Evolutionary conservation across 2,113 vertebrate species (phyloP).

Genomic region (Rhea pennata): DNA sequence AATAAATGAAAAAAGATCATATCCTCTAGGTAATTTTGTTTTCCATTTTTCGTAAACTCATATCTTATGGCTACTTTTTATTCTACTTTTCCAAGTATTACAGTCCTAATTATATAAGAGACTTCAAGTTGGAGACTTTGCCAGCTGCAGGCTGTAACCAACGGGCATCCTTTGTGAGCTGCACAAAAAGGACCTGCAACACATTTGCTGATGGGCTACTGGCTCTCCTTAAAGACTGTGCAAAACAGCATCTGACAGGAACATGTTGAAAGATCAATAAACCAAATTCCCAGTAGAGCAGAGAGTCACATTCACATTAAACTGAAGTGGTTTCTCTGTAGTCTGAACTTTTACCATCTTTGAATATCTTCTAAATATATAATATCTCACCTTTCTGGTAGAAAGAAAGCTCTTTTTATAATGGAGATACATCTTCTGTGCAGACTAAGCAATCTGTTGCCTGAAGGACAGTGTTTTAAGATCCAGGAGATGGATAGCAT

Average conservation of each 20-base stretch:
- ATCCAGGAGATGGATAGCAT: neutral
- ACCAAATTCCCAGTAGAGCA: neutral
- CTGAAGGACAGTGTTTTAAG: neutral
- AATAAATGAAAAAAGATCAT: neutral
- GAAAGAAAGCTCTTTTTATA: neutral
- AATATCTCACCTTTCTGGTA: neutral
- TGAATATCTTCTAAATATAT: neutral
- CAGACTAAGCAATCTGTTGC: neutral
- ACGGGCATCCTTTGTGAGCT: neutral
- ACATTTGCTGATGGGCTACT: neutral
- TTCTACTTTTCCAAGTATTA: neutral
- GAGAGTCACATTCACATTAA: neutral
- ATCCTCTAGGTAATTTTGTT: neutral
- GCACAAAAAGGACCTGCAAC: neutral
- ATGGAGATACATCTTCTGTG: neutral
- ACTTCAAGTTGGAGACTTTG: neutral
- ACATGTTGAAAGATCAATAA: neutral
- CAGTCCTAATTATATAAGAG: neutral
- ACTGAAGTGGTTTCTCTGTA: neutral
- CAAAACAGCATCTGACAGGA: neutral
- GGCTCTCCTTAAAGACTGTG: neutral
- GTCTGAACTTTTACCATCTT: neutral
- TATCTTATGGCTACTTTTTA: rapidly evolving
- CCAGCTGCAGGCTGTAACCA: neutral
- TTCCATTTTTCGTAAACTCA: neutral